phyloP scores from a whole-genome alignment of 2,888 invertebrate species.

The Cheilosia vernalis region DNA sequence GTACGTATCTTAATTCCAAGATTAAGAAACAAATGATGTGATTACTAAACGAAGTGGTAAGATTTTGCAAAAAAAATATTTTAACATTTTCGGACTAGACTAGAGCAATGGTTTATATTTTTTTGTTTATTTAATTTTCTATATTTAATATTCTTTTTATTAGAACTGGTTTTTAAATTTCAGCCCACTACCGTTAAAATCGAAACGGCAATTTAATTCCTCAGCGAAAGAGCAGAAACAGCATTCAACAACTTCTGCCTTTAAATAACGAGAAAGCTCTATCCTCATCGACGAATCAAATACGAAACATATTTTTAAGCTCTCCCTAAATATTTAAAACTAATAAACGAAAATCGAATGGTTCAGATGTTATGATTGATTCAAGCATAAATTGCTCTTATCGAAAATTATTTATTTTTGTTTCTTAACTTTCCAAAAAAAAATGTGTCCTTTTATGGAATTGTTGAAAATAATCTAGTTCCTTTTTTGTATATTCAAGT shows the following conservation, averaged over 20 bases:
- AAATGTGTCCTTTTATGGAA: background rate
- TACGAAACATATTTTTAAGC: constrained; percentile 33
- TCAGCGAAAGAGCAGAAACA: background rate
- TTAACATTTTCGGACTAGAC: constrained; percentile 3
- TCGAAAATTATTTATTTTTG: constrained; percentile 8
- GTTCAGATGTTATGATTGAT: background rate
- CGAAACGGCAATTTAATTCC: constrained; percentile 5
- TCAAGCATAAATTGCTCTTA: background rate
- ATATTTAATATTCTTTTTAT: background rate
- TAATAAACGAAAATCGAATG: constrained; percentile 17
- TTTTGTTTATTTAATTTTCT: background rate
- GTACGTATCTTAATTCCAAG: background rate
- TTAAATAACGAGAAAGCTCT: background rate
- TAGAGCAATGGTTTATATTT: background rate
- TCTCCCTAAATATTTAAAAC: constrained; percentile 24
- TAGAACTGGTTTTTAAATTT: background rate
- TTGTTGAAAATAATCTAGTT: background rate
- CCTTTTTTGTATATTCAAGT: constrained; percentile 19
- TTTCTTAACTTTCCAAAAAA: constrained; percentile 3
- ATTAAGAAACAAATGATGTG: background rate
- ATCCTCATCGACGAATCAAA: constrained; percentile 40
- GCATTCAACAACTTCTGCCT: background rate
- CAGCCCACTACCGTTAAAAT: constrained; percentile 51
- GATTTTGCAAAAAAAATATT: background rate
- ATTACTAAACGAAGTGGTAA: constrained; percentile 11